Evolutionary conservation across 2,113 vertebrate species (phyloP), one percentile per base, ranked within the genome.

Genomic region (Sphaerodactylus townsendi): DNA sequence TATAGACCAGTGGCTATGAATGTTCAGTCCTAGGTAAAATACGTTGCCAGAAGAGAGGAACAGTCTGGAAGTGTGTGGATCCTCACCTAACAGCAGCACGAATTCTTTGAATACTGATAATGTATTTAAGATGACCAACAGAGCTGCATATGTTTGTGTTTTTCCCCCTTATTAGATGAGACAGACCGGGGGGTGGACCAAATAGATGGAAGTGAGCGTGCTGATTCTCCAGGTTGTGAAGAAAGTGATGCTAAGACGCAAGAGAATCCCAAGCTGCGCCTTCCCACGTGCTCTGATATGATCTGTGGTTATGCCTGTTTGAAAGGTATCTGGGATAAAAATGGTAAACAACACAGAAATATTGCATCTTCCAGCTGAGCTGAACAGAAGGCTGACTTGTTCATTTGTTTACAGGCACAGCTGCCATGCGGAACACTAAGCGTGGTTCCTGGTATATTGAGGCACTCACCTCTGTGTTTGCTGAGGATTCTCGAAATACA

Each of bases 361-460:
- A 4, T 69, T 21, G 19, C 41, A 76, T 17, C 35, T 81, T 39
- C 70, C 68, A 82, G n/a, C 35, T 15, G 23, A 53, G 46, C 15
- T 56, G 48, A 10, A 3, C 25, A 30, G 23, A 14, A 19, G 68
- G 25, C 17, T 30, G 0, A 0, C 0, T 0, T 0, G 0, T 62
- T 68, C 73, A 4, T 88, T 33, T 85, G 11, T 75, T 79, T 65
- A 39, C 92, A 99, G 98, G 98, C 88, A 99, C 98, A 0, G 98
- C 97, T 0, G 98, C 99, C 82, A 98, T 99, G 97, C 94, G 99
- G 5, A 99, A 99, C 94, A 99, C 98, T 87, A 98, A 97, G 83
- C 97, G 96, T 72, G 99, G 99, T 1, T 99, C 99, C 81, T 99
- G 99, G 99, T 99, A 98, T 37, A 87, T 99, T 0, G 98, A 99